These are phyloP conservation scores for Drosophila mulleri DNA, from an alignment of 2,888 invertebrate genomes.

Conservation along the genomic window DNA sequence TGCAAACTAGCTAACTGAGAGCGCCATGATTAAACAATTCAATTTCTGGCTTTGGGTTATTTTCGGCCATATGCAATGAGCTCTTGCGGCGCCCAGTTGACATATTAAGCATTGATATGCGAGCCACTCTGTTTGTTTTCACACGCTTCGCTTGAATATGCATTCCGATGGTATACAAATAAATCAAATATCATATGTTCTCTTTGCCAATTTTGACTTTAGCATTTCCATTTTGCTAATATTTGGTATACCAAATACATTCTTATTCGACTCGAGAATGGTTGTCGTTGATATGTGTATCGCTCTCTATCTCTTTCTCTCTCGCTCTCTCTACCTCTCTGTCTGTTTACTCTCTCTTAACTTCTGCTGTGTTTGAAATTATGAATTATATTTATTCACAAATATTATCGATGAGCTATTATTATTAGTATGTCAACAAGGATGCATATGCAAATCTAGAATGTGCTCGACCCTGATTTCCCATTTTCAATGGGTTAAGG, in stretches of 20 bases:
- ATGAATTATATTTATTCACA: no score
- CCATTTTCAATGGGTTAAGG: no score
- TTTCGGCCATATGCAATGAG: not conserved
- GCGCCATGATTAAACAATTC: not conserved
- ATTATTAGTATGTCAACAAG: no score
- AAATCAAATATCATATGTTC: not conserved
- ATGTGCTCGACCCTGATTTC: no score
- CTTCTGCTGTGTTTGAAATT: no score
- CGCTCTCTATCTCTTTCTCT: not conserved
- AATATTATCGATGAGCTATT: no score
- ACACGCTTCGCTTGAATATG: not conserved
- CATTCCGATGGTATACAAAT: not conserved
- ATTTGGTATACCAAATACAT: not conserved
- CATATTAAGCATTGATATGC: not conserved
- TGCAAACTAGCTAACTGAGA: not conserved
- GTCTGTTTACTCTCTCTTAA: not conserved
- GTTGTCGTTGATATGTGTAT: not conserved
- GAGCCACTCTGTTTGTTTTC: not conserved
- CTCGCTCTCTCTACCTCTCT: not conserved
- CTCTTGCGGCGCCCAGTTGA: not conserved
- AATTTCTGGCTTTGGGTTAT: not conserved
- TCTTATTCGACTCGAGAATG: not conserved
- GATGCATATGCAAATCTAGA: no score
- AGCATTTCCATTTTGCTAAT: not conserved
- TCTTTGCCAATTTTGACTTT: not conserved